Evolutionary conservation across 2,888 invertebrate genomes (phyloP), one percentile per base, ranked within the genome.

Genomic region (Psococerastis gibbosa): DNA sequence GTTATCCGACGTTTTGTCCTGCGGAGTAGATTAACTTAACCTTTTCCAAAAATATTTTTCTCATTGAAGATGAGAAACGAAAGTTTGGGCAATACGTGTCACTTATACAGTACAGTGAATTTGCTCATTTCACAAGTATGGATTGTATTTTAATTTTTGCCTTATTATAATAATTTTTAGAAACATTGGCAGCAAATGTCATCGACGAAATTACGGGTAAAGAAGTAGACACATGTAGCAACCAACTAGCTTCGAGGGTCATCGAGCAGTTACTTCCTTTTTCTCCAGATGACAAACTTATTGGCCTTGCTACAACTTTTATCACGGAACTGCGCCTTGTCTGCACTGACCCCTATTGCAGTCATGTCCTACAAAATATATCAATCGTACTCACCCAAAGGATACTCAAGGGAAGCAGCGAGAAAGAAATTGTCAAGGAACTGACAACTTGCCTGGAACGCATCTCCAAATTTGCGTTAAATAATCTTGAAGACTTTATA

Each of bases 401-500:
- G 53, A 72, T 27, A 9, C 11, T 27, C 6, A 11, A 6, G 8
- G 8, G 6, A 11, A 11, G 11, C 3, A 49, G 46, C 15, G 60
- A 60, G 34, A 55, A 59, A 23, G 51, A 55, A 5, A 62, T 58
- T 49, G 60, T 59, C 49, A 52, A 46, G 57, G 56, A 48, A 31
- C n/a, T 35, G 0, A 50, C 52, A 49, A 45, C 46, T 2, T 54
- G 57, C 42, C 47, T 54, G 1, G 49, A 78, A 11, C 82, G 78
- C 59, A 64, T 80, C 3, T 70, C 76, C 46, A 79, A 74, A 62
- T 88, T 80, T 59, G 65, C 78, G 17, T 59, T 84, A 1, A 88
- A 88, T 58, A 88, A 88, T 63, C 63, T 84, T 46, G 87, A 87
- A 57, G 85, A 87, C 55, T 87, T 79, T 54, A 69, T 82, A 0